These are phyloP conservation scores for Neoarius graeffei DNA, from an alignment of 2,113 vertebrate species.

Conservation along the genomic window DNA sequence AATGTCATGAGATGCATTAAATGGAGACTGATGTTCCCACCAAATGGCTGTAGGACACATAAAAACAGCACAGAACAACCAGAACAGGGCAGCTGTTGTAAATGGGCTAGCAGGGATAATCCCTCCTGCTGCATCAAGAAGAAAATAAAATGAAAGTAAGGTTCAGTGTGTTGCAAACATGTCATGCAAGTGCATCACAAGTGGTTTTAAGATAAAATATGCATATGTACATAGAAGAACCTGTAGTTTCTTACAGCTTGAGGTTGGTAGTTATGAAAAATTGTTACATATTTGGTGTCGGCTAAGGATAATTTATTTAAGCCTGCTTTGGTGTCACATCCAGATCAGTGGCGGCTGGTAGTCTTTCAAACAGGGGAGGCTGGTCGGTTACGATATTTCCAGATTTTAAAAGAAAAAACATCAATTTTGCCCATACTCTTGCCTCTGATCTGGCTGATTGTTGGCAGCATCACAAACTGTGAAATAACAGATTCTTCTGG, in stretches of 20 bases:
- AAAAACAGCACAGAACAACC: not conserved
- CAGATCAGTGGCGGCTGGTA: too few species aligned
- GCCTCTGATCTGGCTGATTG: too few species aligned
- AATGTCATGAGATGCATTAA: not conserved
- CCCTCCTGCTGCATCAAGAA: not conserved
- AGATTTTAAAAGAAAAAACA: too few species aligned
- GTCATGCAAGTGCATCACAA: not conserved
- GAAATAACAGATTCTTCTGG: too few species aligned
- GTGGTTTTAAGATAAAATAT: not conserved
- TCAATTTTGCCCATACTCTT: too few species aligned
- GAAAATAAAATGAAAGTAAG: not conserved
- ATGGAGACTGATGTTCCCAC: not conserved
- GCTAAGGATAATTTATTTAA: not conserved
- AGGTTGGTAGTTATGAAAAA: not conserved
- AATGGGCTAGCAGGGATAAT: not conserved
- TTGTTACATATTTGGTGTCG: too few species aligned
- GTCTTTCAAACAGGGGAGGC: too few species aligned
- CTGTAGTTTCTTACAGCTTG: not conserved
- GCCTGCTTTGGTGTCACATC: not conserved
- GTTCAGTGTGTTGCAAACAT: not conserved
- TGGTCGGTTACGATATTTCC: too few species aligned
- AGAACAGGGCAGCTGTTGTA: not conserved
- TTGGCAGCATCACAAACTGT: too few species aligned
- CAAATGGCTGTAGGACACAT: not conserved
- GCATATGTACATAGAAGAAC: not conserved